Evolutionary conservation across 2,888 invertebrate species (phyloP), one percentile per base, ranked within the genome.

Genomic region (Nysson spinosus): DNA sequence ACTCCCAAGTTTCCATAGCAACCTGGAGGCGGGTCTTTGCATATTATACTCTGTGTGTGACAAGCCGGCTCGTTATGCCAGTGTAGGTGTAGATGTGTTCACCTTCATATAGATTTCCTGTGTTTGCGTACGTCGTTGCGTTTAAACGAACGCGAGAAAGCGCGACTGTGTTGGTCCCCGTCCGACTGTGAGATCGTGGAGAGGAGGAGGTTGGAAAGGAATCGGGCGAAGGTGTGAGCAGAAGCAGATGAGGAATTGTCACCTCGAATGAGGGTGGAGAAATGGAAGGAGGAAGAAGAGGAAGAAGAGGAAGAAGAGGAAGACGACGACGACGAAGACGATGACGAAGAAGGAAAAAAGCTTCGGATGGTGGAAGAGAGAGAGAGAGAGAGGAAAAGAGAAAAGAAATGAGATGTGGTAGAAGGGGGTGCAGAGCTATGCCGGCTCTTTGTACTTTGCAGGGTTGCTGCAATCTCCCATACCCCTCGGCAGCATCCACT

Each of bases 31-130:
- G 86, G 85, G 82, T 77, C 86, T 86, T 86, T 86, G 86, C 85
- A 86, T 86, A 86, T 86, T 85, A 86, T 83, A 82, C 84, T 81
- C 80, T 82, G 83, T 83, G 81, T 85, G 85, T 83, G 85, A 85
- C 84, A 84, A 85, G 83, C 81, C 76, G 80, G 75, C 80, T 78
- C 77, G 79, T 79, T 82, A 79, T 77, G 79, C 74, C 69, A 69
- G 75, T 79, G 65, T 67, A 56, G 39, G 65, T 62, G 75, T 52
- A 57, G 50, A 57, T 42, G 64, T 61, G 50, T 44, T 37, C 44
- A 16, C 39, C n/a, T 6, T 7, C 14, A 26, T 12, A 14, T 22
- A 7, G n/a, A 11, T 11, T 7, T 0, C 19, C 1, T 14, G 32
- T 22, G 32, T 4, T 34, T n/a, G 22, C 39, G 42, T 35, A n/a